phyloP scores from a whole-genome alignment of 2,113 vertebrate species.

The Picathartes gymnocephalus region DNA sequence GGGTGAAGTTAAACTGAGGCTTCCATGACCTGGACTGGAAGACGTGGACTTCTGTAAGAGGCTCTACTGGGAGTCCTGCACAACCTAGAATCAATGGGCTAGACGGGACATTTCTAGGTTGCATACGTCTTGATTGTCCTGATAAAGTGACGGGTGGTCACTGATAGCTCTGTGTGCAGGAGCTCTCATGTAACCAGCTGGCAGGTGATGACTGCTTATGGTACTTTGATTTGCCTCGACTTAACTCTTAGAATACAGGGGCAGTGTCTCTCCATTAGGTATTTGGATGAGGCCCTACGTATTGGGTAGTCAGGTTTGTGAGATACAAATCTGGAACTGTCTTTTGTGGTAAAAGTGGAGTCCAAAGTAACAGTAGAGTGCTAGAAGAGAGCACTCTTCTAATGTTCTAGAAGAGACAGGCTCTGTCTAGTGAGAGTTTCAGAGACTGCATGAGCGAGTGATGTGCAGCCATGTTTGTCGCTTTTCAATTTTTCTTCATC shows the following conservation, averaged over 20 bases:
- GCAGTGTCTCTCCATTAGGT: not conserved
- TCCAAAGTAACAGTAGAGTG: not conserved
- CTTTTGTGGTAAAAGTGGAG: not conserved
- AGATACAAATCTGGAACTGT: not conserved
- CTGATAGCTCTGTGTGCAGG: not conserved
- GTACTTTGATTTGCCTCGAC: not conserved
- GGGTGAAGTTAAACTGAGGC: not conserved
- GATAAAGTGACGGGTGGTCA: not conserved
- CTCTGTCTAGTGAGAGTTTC: not conserved
- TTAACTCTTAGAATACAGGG: not conserved
- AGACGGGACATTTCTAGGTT: not conserved
- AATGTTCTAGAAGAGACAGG: not conserved
- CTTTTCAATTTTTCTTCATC: not conserved
- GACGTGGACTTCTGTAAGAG: not conserved
- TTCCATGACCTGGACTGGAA: not conserved
- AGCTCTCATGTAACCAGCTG: not conserved
- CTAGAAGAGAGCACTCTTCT: not conserved
- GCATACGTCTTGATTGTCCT: accelerated
- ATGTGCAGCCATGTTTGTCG: accelerated
- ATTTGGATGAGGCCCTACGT: not conserved
- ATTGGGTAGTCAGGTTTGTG: not conserved
- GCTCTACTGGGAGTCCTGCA: accelerated
- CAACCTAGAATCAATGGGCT: not conserved
- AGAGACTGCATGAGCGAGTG: not conserved
- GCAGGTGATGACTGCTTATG: not conserved